phyloP scores from a whole-genome alignment of 1,140 invertebrate species.

The Sipha flava region DNA sequence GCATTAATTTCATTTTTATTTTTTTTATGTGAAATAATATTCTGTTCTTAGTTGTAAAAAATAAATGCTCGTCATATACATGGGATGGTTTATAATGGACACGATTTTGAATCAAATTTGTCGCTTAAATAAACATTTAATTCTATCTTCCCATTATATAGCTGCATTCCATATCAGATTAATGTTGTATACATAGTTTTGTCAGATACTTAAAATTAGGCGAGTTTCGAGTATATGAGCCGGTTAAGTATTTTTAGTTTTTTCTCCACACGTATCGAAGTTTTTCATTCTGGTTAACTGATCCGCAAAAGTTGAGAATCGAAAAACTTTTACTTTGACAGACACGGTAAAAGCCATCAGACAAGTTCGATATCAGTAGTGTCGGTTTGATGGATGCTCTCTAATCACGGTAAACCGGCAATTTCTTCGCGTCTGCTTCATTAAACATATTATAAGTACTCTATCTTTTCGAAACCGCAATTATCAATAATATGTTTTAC shows the following conservation, averaged over 20 bases:
- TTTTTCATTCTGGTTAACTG: slow-evolving; percentile 28
- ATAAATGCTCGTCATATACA: no score
- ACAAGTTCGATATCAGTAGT: slow-evolving; percentile 29
- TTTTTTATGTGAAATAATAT: no score
- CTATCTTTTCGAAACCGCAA: neutral
- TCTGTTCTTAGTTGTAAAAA: no score
- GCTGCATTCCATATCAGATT: neutral
- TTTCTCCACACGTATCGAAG: neutral
- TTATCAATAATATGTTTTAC: neutral
- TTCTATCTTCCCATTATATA: neutral
- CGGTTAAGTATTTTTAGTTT: slow-evolving; percentile 4
- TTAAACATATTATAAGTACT: slow-evolving; percentile 27
- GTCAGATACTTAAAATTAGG: neutral
- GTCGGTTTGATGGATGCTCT: slow-evolving; percentile 28
- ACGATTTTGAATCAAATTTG: neutral
- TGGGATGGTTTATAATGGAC: no score
- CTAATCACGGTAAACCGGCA: slow-evolving; percentile 30
- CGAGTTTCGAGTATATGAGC: neutral
- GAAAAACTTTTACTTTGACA: slow-evolving; percentile 24
- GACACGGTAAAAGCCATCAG: slow-evolving; percentile 25
- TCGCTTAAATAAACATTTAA: neutral
- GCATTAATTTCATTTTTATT: no score
- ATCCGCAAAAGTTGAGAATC: slow-evolving; percentile 30
- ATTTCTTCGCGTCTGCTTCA: neutral
- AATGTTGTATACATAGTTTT: slow-evolving; percentile 17